These are phyloP conservation scores for Eclectus roratus DNA, from an alignment of 2,113 vertebrate species.

Conservation along the genomic window DNA sequence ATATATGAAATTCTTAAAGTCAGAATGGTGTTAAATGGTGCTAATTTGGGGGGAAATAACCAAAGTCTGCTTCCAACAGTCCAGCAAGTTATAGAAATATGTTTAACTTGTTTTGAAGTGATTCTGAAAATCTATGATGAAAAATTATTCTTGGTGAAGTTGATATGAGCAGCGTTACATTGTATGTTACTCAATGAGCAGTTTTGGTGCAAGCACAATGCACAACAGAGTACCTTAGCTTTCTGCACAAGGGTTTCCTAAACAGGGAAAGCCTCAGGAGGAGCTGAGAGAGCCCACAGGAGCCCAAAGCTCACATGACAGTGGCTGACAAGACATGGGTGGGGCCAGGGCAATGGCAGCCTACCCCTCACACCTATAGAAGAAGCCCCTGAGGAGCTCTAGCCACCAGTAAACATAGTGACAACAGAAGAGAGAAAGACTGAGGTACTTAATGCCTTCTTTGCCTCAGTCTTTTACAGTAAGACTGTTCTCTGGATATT, in stretches of 20 bases:
- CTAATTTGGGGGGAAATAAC: rapidly evolving
- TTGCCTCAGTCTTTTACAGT: background rate
- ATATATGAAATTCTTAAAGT: background rate
- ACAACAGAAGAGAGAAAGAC: background rate
- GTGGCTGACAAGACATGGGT: rapidly evolving
- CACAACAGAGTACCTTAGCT: rapidly evolving
- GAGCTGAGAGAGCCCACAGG: background rate
- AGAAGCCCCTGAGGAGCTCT: rapidly evolving
- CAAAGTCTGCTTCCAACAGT: background rate
- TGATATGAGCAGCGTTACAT: background rate
- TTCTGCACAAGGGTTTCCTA: background rate
- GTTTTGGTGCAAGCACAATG: background rate
- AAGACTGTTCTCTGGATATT: background rate
- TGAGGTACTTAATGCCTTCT: background rate
- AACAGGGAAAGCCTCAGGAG: rapidly evolving
- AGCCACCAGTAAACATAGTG: background rate
- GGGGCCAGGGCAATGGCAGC: rapidly evolving
- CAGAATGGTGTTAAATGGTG: background rate
- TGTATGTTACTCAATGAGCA: background rate
- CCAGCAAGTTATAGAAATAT: background rate
- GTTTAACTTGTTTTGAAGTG: background rate
- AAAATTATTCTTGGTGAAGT: background rate
- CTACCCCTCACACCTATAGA: background rate
- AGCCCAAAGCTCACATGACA: rapidly evolving
- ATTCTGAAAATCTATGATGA: background rate